Base-by-base conservation (phyloP, 2,113 vertebrate species). In the Procavia capensis region DNA sequence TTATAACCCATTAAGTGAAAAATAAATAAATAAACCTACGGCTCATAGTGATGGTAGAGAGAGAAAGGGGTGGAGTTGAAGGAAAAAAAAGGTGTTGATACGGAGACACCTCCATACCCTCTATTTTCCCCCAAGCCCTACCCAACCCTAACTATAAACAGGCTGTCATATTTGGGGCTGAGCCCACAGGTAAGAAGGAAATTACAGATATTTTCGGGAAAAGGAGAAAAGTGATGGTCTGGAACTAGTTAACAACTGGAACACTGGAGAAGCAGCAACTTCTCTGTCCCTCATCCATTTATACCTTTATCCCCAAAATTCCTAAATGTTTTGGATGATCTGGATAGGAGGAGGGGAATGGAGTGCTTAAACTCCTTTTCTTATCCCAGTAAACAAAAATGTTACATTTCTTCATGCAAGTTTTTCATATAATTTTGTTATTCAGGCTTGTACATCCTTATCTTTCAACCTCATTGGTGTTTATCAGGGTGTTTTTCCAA, bases 341-440 rank as follows among this genome's bases (percentile, higher is more conserved):
- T 70, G 6, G 11, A 8, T 4, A 3, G 1, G 6, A 31, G n/a
- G n/a, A n/a, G 1, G 11, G 17, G 6, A 78, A 9, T 2, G 31
- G 6, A 13, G 3, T 3, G n/a, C 5, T 22, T 47, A 89, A 5
- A 1, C 14, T 70, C 54, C n/a, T 93, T 85, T 82, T 64, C 34
- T 45, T 45, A 84, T 82, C 64, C 36, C 66, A 93, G 86, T 82
- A 68, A 79, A 20, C 25, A 45, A 79, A 93, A 64, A 76, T 72
- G 50, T 54, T 31, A 41, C 5, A 70, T 3, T 76, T 90, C 70
- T 25, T 87, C 19, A 68, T 34, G 10, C 5, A 87, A 86, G 70
- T 31, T 61, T 81, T 70, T 14, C 43, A 4, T 47, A 8, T 75
- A 16, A 2, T 82, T 75, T 75, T 47, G 29, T n/a, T 89, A 47